phyloP scores from a whole-genome alignment of 2,113 vertebrate genomes.

The Campylorhamphus procurvoides region DNA sequence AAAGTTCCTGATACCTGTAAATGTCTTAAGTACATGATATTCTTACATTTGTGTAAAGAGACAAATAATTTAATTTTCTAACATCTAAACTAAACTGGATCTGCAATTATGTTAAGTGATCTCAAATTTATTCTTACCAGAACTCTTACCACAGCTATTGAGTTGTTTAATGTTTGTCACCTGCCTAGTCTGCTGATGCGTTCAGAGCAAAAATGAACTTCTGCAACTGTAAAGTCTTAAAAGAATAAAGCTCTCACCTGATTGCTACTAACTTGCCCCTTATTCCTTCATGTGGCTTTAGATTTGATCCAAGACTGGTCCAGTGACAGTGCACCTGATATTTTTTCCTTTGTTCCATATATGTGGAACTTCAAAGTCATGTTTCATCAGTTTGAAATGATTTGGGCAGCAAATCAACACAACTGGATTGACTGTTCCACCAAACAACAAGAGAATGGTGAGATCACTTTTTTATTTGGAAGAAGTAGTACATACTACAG shows the following conservation, averaged over 20 bases:
- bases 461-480: conserved; percentile 18
- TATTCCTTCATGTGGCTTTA: conserved; percentile 51
- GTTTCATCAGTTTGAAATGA: conserved; percentile 99
- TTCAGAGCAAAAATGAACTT: not conserved
- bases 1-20: not conserved
- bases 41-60: not conserved
- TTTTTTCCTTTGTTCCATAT: conserved; percentile 98
- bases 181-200: not conserved
- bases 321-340: conserved; percentile 93
- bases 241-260: not conserved
- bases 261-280: not conserved
- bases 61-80: not conserved
- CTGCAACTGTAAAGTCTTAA: not conserved
- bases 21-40: not conserved
- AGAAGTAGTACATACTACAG: not conserved
- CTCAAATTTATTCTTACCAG: not conserved
- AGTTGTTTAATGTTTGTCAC: not conserved
- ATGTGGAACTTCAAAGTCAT: conserved; percentile 98
- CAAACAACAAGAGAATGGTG: conserved; percentile 98
- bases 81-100: not conserved
- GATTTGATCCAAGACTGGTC: conserved; percentile 98
- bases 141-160: not conserved
- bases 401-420: conserved; percentile 98
- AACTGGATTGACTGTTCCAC: conserved; percentile 99
- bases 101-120: not conserved